phyloP scores from a whole-genome alignment of 1,140 invertebrate species.

The Neoseiulus cucumeris region DNA sequence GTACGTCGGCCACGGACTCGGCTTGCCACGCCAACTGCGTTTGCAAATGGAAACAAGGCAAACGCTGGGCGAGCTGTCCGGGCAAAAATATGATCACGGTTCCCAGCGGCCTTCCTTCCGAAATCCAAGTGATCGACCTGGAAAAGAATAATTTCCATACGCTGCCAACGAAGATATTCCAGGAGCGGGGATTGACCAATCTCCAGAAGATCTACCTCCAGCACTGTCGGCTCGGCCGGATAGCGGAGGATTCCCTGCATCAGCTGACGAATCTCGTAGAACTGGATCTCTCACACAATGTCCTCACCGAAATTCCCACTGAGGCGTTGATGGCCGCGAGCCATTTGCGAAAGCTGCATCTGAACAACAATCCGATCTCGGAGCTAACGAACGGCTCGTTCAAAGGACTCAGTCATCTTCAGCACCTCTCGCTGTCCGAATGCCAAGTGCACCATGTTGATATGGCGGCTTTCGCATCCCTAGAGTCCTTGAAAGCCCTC shows the following conservation, averaged over 20 bases:
- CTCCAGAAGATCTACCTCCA: slow-evolving; percentile 61
- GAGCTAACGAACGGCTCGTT: slow-evolving; percentile 47
- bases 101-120: slow-evolving; percentile 55
- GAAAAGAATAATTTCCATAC: slow-evolving; percentile 64
- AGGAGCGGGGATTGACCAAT: slow-evolving; percentile 53
- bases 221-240: slow-evolving; percentile 56
- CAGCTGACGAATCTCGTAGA: slow-evolving; percentile 35
- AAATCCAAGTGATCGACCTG: slow-evolving; percentile 69
- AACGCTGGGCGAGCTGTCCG: slow-evolving; percentile 67
- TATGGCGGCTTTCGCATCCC: slow-evolving; percentile 44
- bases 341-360: slow-evolving; percentile 48
- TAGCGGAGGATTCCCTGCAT: slow-evolving; percentile 38
- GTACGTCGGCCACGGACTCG: too few species aligned
- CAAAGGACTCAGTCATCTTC: slow-evolving; percentile 40
- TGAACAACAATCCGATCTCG: slow-evolving; percentile 48
- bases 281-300: slow-evolving; percentile 51
- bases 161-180: slow-evolving; percentile 55
- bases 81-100: slow-evolving; percentile 55
- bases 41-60: slow-evolving; percentile 79
- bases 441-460: slow-evolving; percentile 54
- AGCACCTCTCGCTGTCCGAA: slow-evolving; percentile 37
- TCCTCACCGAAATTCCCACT: slow-evolving; percentile 42
- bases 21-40: slow-evolving; percentile 48
- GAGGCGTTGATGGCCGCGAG: slow-evolving; percentile 43
- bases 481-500: slow-evolving; percentile 48